These are phyloP conservation scores for Copidosoma floridanum DNA, from an alignment of 1,140 invertebrate species.

Conservation along the genomic window DNA sequence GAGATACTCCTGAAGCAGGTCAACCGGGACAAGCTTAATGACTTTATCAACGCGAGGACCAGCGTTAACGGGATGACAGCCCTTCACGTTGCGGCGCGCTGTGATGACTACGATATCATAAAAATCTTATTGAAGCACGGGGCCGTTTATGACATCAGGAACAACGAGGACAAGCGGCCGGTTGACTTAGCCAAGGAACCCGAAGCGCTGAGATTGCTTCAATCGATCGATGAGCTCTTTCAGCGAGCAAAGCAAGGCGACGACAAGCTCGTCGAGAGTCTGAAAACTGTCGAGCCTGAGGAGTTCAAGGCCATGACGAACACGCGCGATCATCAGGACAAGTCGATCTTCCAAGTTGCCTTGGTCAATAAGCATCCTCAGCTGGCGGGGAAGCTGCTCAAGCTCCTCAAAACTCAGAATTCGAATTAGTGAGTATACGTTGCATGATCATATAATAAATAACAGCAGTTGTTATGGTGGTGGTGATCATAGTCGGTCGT, in stretches of 20 bases:
- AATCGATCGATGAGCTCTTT: slow-evolving; percentile 15
- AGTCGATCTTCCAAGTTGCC: no score
- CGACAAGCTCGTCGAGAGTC: no score
- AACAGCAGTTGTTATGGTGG: no score
- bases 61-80: slow-evolving; percentile 10
- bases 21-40: not conserved
- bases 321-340: no score
- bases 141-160: slow-evolving; percentile 25
- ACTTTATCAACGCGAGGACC: slow-evolving; percentile 20
- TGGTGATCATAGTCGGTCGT: no score
- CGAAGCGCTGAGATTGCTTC: slow-evolving; percentile 5
- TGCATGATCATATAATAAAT: no score
- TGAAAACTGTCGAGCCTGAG: no score
- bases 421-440: no score
- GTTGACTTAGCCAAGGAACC: slow-evolving; percentile 4
- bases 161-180: slow-evolving; percentile 20
- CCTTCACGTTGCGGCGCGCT: slow-evolving; percentile 29
- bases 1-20: slow-evolving; percentile 8
- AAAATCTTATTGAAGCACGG: slow-evolving; percentile 27
- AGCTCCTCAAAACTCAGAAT: no score
- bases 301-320: no score
- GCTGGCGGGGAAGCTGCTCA: no score
- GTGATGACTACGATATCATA: slow-evolving; percentile 29
- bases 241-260: not conserved
- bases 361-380: no score